Evolutionary conservation across 2,888 invertebrate genomes (phyloP), one percentile per base, ranked within the genome.

Genomic region (Melitaea athalia): DNA sequence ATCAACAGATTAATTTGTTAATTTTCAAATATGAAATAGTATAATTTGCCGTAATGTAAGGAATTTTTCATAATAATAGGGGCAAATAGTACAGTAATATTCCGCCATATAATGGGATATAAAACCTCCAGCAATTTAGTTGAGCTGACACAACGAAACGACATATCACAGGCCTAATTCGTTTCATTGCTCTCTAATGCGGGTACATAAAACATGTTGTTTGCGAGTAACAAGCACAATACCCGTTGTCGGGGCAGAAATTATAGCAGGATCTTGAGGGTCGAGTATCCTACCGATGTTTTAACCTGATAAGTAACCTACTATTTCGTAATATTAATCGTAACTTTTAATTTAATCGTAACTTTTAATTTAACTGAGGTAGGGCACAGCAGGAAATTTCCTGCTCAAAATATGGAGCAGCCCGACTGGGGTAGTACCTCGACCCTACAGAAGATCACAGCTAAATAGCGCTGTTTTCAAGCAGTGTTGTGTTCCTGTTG

Each of bases 201-300:
- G 80, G 79, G 80, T 81, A 84, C 85, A 88, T 90, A 89, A 88
- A 91, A 89, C 86, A 89, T 86, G 85, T 86, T 89, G 88, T 90
- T 89, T 88, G 86, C 84, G 79, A 75, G 79, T 80, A 82, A 85
- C 82, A 55, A 57, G 42, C 42, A 38, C 86, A 89, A 89, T 86
- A 82, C 79, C 78, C 78, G 81, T 79, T 79, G 77, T 57, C 38
- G 11, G 57, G 38, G 15, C 57, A 15, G 38, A 57, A 42, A 57
- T 17, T 57, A 57, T 57, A 24, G 53, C 33, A 14, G 53, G 33
- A 1, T 11, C 5, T 14, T n/a, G 1, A 33, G 14, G 24, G 24
- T 55, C 31, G 14, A 31, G n/a, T n/a, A 3, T 12, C 33, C 12
- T 31, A 55, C 53, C 33, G 53, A 14, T 55, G n/a, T 55, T 33